phyloP scores from a whole-genome alignment of 2,888 invertebrate genomes.

The Miltochrista miniata region DNA sequence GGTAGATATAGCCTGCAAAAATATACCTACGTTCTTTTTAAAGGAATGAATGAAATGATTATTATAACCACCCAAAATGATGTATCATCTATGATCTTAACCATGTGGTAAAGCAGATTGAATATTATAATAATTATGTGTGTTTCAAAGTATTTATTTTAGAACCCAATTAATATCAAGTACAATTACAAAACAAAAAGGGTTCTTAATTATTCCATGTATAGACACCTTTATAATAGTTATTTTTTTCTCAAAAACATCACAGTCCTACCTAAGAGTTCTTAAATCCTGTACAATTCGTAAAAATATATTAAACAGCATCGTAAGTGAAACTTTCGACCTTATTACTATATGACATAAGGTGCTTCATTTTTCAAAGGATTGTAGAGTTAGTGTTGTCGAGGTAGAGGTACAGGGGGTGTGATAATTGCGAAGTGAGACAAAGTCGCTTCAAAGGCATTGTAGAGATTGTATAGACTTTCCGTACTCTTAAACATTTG shows the following conservation, averaged over 20 bases:
- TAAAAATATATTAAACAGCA: slow-evolving; percentile 8
- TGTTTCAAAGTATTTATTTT: neutral
- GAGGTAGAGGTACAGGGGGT: slow-evolving; percentile 66
- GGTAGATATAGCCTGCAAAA: too few species aligned
- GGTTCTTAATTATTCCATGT: slow-evolving; percentile 20
- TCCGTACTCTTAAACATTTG: slow-evolving; percentile 75
- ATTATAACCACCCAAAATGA: too few species aligned
- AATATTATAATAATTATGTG: too few species aligned
- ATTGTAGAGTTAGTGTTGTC: slow-evolving; percentile 41
- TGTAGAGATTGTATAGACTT: slow-evolving; percentile 72
- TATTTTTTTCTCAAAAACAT: slow-evolving; percentile 23
- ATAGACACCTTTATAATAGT: slow-evolving; percentile 21
- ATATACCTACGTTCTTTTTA: too few species aligned
- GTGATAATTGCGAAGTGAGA: slow-evolving; percentile 79
- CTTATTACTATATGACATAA: slow-evolving; percentile 26
- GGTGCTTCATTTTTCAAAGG: slow-evolving; percentile 14
- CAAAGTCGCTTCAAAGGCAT: slow-evolving; percentile 79
- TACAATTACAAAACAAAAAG: neutral
- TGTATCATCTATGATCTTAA: too few species aligned
- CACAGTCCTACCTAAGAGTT: slow-evolving; percentile 42
- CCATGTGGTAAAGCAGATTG: too few species aligned
- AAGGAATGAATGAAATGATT: too few species aligned
- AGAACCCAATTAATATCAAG: slow-evolving; percentile 1
- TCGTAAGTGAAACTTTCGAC: slow-evolving; percentile 7
- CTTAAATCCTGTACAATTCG: slow-evolving; percentile 45